Evolutionary conservation across 2,113 vertebrate genomes (phyloP), one percentile per base, ranked within the genome.

Genomic region (Oplegnathus fasciatus): DNA sequence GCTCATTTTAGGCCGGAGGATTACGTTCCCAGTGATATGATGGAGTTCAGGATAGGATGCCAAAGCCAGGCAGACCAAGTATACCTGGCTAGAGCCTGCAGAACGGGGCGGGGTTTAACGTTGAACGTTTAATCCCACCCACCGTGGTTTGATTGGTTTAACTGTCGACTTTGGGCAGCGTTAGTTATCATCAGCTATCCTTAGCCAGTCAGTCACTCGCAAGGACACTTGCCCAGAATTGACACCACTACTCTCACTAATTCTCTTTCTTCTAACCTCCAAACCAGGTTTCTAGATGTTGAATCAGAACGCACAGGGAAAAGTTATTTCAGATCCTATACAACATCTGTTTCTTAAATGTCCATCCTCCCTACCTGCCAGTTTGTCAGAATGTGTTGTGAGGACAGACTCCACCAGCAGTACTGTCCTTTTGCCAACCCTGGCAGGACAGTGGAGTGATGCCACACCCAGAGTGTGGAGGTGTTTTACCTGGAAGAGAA

Each of bases 321-420:
- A 52, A 50, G 22, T 46, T 15, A 46, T 34, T 26, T 26, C 9
- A 71, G 72, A 22, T 8, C 15, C 10, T 42, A 37, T n/a, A 55
- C 34, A 50, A 15, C 6, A 50, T 28, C 26, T 71, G 24, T 30
- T n/a, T 26, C 52, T 15, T 7, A 24, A 0, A 50, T 40, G 17
- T 40, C 22, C 9, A 13, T 17, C 4, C 32, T 34, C 0, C 94
- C 89, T 91, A 99, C 98, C 1, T 69, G 92, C 75, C 28, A 95
- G 92, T 20, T 74, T 1, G 7, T 88, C 92, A 32, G 89, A 83
- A 30, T 70, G 84, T 60, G 95, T 84, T 17, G 97, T 97, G 82
- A 99, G 92, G 40, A 99, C 95, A 62, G 97, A 99, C 57, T 98
- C 97, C 44, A 99, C 94, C 67, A 99, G 79, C n/a, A 99, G 95